These are phyloP conservation scores for Planiliza haematocheilus DNA, from an alignment of 2,113 vertebrate genomes.

Conservation along the genomic window DNA sequence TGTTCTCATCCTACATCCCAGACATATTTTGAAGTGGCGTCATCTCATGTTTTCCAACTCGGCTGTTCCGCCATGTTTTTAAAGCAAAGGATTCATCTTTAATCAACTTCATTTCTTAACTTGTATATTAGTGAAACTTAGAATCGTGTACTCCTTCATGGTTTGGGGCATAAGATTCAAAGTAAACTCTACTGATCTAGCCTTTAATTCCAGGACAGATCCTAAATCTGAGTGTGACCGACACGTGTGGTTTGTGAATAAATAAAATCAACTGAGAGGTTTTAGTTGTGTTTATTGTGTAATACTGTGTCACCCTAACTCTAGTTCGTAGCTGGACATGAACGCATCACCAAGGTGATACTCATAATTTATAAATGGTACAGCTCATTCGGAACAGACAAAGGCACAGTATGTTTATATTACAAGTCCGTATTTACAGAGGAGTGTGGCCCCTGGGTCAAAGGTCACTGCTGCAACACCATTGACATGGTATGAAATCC, in stretches of 20 bases:
- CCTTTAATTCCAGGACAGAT: background rate
- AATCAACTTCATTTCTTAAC: too few relatives aligned
- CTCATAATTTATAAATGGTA: conserved; percentile 54
- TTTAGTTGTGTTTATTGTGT: conserved; percentile 63
- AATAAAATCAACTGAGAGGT: conserved; percentile 27
- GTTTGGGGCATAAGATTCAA: too few relatives aligned
- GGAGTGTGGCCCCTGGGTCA: conserved; percentile 38
- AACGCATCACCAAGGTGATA: conserved; percentile 25
- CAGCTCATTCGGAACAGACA: conserved; percentile 58
- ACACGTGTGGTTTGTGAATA: conserved; percentile 1
- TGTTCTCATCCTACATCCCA: background rate
- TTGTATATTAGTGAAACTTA: too few relatives aligned
- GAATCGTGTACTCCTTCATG: too few relatives aligned
- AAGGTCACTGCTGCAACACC: conserved; percentile 43
- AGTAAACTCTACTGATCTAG: background rate
- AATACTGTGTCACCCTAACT: conserved; percentile 26
- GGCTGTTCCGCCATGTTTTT: background rate
- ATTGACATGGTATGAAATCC: conserved; percentile 43
- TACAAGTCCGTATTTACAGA: conserved; percentile 76
- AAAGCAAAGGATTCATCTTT: too few relatives aligned
- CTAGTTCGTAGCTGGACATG: conserved; percentile 29
- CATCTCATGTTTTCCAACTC: background rate
- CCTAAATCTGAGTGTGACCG: background rate
- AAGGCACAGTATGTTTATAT: conserved; percentile 61
- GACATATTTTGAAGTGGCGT: background rate